Evolutionary conservation across 2,113 vertebrate genomes (phyloP), one percentile per base, ranked within the genome.

Genomic region (Podarcis cretensis): DNA sequence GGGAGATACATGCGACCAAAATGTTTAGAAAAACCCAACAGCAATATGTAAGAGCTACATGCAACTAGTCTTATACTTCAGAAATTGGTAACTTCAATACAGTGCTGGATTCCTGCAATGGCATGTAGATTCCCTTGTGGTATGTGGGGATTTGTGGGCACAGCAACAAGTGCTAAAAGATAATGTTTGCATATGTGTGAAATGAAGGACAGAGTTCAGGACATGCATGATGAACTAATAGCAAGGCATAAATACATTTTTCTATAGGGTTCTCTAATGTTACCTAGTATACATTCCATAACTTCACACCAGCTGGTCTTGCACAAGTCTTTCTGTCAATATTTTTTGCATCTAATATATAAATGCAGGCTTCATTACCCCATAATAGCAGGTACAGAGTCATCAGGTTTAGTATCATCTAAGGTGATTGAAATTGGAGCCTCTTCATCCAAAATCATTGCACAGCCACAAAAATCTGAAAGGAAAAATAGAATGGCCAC

Each of bases 341-440:
- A 54, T 54, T 54, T 54, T 43, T 68, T 86, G 30, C 6, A 90
- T 84, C 84, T 20, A 78, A 25, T 86, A 16, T 86, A 1, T 71
- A 85, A 89, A 18, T 1, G 27, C 78, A n/a, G 87, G 84, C 65
- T 1, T 92, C 83, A 94, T 97, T 96, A 99, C 99, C 99, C 99
- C 98, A 99, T 99, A 75, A 99, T 98, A 75, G 97, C 98, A 65
- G 99, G 99, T 14, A 97, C 90, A 4, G 96, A 96, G 83, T 98
- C 98, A 89, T 99, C 99, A 66, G 98, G 98, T 93, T 99, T 99
- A 0, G 98, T 98, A 96, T 99, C 99, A 87, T 99, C 99, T 82
- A 99, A 91, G 1, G 99, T 98, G 95, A 99, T 96, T 83, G 98
- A 96, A 75, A 99, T 97, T 54, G 99, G 98, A 71, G 98, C 95